Percentiles rank a stretch among this genome's conserved stretches.
phyloP scores from a whole-genome alignment of 2,888 invertebrate species.

The Hemicrepidius hirtus region DNA sequence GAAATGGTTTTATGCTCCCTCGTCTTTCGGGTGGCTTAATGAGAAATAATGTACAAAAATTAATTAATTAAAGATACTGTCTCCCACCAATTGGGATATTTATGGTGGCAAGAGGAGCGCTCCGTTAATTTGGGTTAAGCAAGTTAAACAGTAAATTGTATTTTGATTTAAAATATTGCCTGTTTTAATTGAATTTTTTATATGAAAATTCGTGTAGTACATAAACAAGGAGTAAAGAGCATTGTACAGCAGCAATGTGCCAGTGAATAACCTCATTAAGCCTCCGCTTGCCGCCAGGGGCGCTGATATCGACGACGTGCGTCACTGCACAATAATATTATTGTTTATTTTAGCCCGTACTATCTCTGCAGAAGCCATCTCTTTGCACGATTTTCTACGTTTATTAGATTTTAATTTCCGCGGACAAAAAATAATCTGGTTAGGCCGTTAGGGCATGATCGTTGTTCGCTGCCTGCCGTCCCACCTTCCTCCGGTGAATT shows the following conservation, averaged over 20 bases:
- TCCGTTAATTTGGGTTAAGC: conserved; percentile 32
- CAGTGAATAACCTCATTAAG: conserved; percentile 57
- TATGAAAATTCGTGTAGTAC: conserved; percentile 49
- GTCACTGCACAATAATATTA: conserved; percentile 49
- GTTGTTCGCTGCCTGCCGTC: no score
- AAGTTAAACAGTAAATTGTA: conserved; percentile 37
- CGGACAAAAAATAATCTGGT: conserved; percentile 1
- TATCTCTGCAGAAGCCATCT: conserved; percentile 37
- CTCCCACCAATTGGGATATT: conserved; percentile 21
- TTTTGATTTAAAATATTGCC: conserved; percentile 40
- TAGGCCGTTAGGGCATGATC: no score
- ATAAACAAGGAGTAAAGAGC: conserved; percentile 50
- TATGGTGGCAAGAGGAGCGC: conserved; percentile 31
- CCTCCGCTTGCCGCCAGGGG: conserved; percentile 45
- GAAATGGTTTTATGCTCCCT: no score
- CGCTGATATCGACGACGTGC: conserved; percentile 46
- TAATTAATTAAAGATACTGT: conserved; percentile 28
- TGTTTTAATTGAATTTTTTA: conserved; percentile 49
- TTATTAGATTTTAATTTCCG: conserved; percentile 1
- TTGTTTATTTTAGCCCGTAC: conserved; percentile 48
- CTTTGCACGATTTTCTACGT: neutral
- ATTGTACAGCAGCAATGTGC: conserved; percentile 49
- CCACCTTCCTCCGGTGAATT: neutral
- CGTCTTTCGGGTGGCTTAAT: neutral
- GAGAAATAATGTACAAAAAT: conserved; percentile 22